A percentile compares a stretch with the other conserved stretches of the same genome.
Evolutionary conservation across 1,140 invertebrate genomes (phyloP).

Genomic region (Rhyzopertha dominica): DNA sequence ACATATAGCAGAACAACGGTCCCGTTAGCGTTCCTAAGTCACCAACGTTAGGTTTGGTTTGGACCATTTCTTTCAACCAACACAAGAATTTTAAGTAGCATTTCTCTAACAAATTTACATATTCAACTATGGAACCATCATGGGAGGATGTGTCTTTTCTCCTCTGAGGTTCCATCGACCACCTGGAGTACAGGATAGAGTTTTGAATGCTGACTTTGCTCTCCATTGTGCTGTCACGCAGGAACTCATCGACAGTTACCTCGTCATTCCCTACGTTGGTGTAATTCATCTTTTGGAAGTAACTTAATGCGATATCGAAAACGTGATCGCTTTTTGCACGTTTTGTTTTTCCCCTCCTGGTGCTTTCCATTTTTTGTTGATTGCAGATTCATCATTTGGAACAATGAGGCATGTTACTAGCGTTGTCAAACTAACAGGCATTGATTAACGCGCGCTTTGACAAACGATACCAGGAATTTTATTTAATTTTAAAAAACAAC

Average conservation of each 20-base stretch:
- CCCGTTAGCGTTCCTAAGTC: constrained; percentile 36
- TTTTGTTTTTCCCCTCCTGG: too few species aligned
- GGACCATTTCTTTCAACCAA: constrained; percentile 36
- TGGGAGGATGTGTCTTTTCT: too few species aligned
- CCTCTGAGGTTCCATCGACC: too few species aligned
- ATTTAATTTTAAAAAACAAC: too few species aligned
- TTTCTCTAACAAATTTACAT: too few species aligned
- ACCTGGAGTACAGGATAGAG: constrained; percentile 37
- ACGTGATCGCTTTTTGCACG: constrained; percentile 30
- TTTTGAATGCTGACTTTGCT: constrained; percentile 32
- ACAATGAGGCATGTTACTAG: too few species aligned
- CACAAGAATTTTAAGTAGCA: constrained; percentile 36
- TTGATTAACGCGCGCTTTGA: too few species aligned
- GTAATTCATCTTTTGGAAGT: constrained; percentile 39
- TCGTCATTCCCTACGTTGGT: constrained; percentile 10
- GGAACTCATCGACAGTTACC: constrained; percentile 14
- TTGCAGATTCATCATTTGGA: too few species aligned
- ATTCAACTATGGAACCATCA: too few species aligned
- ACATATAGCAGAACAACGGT: constrained; percentile 42
- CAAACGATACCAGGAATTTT: too few species aligned
- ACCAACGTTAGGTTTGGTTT: constrained; percentile 23
- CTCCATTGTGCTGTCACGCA: constrained; percentile 24
- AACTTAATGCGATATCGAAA: constrained; percentile 30
- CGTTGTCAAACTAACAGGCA: too few species aligned
- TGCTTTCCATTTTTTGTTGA: too few species aligned